Evolutionary conservation across 2,888 invertebrate genomes (phyloP).

Genomic region (Pollenia griseotomentosa): DNA sequence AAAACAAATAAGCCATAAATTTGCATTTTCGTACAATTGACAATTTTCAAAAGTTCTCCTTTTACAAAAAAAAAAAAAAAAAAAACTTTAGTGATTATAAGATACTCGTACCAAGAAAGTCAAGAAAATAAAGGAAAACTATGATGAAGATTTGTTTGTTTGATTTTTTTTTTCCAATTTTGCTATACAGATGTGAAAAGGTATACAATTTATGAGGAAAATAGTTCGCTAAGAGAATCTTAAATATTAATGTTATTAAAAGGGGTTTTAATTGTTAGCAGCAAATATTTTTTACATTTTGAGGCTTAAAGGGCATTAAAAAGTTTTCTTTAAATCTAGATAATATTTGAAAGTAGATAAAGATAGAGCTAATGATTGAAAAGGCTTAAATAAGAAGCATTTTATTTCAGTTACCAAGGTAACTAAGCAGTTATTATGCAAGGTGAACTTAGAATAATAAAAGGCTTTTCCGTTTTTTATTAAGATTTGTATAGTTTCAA

Average conservation of each 20-base stretch:
- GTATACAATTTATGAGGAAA: background rate
- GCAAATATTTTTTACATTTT: too few relatives aligned
- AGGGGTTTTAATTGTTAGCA: too few relatives aligned
- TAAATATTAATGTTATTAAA: background rate
- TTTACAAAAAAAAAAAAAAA: background rate
- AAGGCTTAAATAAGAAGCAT: too few relatives aligned
- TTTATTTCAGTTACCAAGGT: too few relatives aligned
- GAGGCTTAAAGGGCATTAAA: too few relatives aligned
- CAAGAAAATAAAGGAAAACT: slow-evolving; percentile 15
- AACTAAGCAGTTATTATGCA: too few relatives aligned
- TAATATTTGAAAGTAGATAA: too few relatives aligned
- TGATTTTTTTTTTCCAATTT: background rate
- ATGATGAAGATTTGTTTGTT: slow-evolving; percentile 5
- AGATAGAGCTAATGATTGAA: too few relatives aligned
- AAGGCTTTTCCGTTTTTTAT: too few relatives aligned
- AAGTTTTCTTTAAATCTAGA: too few relatives aligned
- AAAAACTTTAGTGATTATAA: background rate
- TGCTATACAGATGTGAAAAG: background rate
- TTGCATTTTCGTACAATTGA: slow-evolving; percentile 80
- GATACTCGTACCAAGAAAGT: slow-evolving; percentile 7
- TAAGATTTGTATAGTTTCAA: too few relatives aligned
- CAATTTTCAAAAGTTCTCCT: slow-evolving; percentile 77
- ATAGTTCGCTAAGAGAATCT: background rate
- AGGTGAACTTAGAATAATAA: too few relatives aligned
- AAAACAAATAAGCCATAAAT: slow-evolving; percentile 79